A percentile compares a stretch with the other conserved stretches of the same genome.
phyloP scores from a whole-genome alignment of 2,888 invertebrate species.

The Netelia virgata region DNA sequence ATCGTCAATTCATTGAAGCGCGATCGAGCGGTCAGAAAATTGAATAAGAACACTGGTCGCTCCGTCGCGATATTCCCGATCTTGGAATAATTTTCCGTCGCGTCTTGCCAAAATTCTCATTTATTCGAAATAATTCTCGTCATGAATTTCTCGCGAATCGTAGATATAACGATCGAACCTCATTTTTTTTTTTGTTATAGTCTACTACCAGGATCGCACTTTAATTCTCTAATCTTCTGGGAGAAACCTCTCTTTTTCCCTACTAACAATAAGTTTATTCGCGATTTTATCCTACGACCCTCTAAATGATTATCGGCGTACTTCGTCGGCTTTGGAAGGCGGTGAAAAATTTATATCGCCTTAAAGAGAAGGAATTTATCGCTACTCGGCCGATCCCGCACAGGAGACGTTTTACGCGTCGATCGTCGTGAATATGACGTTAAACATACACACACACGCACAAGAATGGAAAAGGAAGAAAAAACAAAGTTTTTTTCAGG shows the following conservation, averaged over 20 bases:
- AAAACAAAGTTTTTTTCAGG: neutral
- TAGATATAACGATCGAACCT: neutral
- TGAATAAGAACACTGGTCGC: constrained; percentile 12
- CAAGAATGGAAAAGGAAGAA: neutral
- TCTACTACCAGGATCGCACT: constrained; percentile 1
- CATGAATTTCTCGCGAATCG: neutral
- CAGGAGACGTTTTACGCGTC: constrained; percentile 36
- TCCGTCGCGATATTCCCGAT: neutral
- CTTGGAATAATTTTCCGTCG: constrained; percentile 7
- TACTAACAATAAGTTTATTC: constrained; percentile 3
- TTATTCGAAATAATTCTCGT: neutral
- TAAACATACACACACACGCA: neutral
- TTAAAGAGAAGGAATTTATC: constrained; percentile 22
- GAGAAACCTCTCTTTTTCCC: neutral
- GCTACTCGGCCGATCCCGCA: neutral
- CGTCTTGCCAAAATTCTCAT: neutral
- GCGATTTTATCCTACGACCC: constrained; percentile 43
- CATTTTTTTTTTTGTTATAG: neutral
- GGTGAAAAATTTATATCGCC: constrained; percentile 18
- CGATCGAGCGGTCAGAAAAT: constrained; percentile 42
- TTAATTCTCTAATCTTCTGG: constrained; percentile 20
- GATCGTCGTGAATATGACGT: constrained; percentile 33
- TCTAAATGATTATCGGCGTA: constrained; percentile 42
- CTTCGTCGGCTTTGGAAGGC: neutral
- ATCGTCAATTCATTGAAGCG: constrained; percentile 51